These are phyloP conservation scores for Chaetophractus vellerosus DNA, from an alignment of 2,797 vertebrate genomes.

Conservation along the genomic window DNA sequence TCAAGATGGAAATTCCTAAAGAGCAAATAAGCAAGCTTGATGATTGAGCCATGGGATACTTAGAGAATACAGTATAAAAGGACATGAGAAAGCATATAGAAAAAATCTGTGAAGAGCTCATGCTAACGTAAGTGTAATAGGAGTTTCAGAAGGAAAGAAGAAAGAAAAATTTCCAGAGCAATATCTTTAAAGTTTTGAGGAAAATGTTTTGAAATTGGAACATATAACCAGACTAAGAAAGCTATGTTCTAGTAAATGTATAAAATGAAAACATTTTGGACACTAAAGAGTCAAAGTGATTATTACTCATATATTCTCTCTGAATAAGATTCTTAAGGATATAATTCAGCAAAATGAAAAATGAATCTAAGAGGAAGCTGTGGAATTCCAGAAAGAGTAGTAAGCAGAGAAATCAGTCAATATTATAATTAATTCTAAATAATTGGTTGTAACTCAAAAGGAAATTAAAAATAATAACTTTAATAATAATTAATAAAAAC, in stretches of 20 bases:
- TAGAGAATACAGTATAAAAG: background rate
- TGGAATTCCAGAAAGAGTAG: background rate
- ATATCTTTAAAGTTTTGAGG: too few relatives aligned
- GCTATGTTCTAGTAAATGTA: background rate
- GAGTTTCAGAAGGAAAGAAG: background rate
- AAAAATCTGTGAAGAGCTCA: background rate
- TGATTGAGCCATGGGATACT: background rate
- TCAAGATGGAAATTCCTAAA: background rate
- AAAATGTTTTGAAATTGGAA: background rate
- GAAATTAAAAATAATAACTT: background rate
- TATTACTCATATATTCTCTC: background rate
- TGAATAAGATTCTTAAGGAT: background rate
- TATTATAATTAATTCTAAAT: background rate
- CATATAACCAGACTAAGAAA: background rate
- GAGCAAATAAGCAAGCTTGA: background rate
- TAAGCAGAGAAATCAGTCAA: slow-evolving; percentile 17
- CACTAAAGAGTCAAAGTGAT: background rate
- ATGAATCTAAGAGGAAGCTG: background rate
- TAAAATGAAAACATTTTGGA: background rate
- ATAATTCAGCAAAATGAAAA: slow-evolving; percentile 4
- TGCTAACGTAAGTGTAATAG: background rate
- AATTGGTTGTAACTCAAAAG: background rate
- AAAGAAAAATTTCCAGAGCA: background rate
- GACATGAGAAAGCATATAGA: background rate
- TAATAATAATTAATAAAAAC: background rate